A percentile compares a stretch with the other conserved stretches of the same genome.
Conservation (phyloP, 2,113 vertebrate genomes). For the Aptenodytes patagonicus region DNA sequence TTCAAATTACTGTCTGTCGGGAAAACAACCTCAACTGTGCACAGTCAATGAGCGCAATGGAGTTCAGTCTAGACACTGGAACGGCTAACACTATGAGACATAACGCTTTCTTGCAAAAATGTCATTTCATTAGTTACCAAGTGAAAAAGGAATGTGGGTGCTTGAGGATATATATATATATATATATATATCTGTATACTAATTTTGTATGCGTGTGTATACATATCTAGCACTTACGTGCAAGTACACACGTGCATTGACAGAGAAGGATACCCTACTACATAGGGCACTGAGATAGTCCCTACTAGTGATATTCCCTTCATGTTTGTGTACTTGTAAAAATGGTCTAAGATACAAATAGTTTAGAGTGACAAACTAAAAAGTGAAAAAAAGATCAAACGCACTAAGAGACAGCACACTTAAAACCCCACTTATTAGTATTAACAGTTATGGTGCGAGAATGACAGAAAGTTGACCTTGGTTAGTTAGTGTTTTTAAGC, state of each 20-base stretch:
- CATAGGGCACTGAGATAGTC: not conserved
- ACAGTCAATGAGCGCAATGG: not conserved
- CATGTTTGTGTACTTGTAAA: not conserved
- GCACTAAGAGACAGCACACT: not conserved
- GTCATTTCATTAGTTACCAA: not conserved
- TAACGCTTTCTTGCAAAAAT: not conserved
- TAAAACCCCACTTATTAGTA: not conserved
- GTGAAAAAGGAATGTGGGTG: not conserved
- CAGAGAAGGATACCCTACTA: not conserved
- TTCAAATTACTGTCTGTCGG: not conserved
- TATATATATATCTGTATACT: too few relatives aligned
- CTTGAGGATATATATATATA: too few relatives aligned
- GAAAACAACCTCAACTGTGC: not conserved
- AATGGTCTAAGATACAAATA: not conserved
- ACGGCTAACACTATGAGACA: not conserved
- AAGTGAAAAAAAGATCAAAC: not conserved
- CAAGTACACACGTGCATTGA: not conserved
- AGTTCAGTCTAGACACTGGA: not conserved
- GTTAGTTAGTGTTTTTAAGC: not conserved
- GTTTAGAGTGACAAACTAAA: not conserved
- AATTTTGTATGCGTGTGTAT: not conserved
- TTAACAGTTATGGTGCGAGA: constrained; percentile 7
- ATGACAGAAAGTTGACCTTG: not conserved
- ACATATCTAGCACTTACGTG: not conserved
- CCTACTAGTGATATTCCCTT: not conserved